These are phyloP conservation scores for Geopemphigus sp. DNA, from an alignment of 1,140 invertebrate species.

Conservation along the genomic window DNA sequence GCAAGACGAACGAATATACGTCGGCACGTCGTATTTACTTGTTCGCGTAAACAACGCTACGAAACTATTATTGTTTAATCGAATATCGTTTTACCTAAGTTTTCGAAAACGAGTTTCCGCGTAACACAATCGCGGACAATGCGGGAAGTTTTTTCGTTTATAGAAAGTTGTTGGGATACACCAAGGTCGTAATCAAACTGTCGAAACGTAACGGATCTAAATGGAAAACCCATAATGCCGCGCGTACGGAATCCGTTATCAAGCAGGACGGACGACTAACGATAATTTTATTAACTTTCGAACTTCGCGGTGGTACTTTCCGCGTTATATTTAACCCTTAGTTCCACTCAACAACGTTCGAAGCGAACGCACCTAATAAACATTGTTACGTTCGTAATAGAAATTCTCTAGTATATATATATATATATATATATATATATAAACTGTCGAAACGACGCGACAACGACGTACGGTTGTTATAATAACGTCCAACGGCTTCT, in stretches of 20 bases:
- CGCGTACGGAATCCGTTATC: neutral
- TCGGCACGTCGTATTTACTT: too few species aligned
- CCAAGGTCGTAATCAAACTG: neutral
- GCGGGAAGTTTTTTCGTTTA: neutral
- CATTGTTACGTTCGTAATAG: too few species aligned
- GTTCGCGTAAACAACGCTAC: too few species aligned
- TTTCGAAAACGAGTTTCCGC: neutral
- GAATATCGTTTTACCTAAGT: neutral
- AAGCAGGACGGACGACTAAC: neutral
- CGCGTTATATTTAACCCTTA: too few species aligned
- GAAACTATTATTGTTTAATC: neutral
- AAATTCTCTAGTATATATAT: too few species aligned
- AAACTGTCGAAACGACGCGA: too few species aligned
- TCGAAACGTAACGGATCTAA: neutral
- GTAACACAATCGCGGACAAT: neutral
- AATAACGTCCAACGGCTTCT: too few species aligned
- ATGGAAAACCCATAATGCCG: conserved; percentile 6
- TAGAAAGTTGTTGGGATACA: neutral
- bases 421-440: too few species aligned
- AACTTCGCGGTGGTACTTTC: neutral
- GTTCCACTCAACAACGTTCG: too few species aligned
- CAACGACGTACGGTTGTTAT: too few species aligned
- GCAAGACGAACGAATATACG: too few species aligned
- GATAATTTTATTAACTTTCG: conserved; percentile 9
- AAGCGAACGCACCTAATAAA: too few species aligned